Base-by-base conservation (phyloP, 2,888 invertebrate species). In the Erebia palarica region DNA sequence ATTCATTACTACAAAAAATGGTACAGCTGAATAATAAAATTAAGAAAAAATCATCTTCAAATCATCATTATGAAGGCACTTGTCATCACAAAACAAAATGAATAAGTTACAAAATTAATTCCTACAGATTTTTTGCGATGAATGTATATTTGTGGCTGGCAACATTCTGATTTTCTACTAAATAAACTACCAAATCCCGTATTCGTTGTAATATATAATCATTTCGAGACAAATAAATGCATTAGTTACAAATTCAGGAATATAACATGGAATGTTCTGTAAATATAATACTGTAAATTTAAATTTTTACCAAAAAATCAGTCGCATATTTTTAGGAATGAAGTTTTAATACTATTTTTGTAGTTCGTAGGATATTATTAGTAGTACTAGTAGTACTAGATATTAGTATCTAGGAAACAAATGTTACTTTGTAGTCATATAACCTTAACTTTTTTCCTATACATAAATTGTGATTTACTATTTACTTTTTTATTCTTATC, bases 1-100 rank as follows among this genome's bases (percentile, higher is more conserved):
- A 63, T 49, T 44, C 5, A 59, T 36, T 59, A 59, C 36, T 13
- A 49, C 49, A 59, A 49, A 58, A 47, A 67, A 59, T 47, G 21
- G n/a, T 67, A 49, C 47, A 58, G 47, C 16, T 65, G 18, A 57
- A 65, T 63, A 65, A 55, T 18, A 55, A 65, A 67, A 64, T 47
- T 47, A 57, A 16, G 11, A 13, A 63, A 64, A 65, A 60, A 55
- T 49, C 42, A 49, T n/a, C n/a, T 47, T 51, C 49, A 18, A 65
- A 61, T n/a, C n/a, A n/a, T n/a, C 49, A 49, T 67, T 63, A 64
- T 27, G 70, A 74, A 74, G 74, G 74, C 74, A 74, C 74, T 73
- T 74, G 66, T 60, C 68, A 73, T 73, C 69, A 73, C 72, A 61
- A 68, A 68, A 68, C 53, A 68, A 68, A 68, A 65, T 16, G 13